Conservation (phyloP, 2,113 vertebrate genomes). For the Hippopotamus amphibius region DNA sequence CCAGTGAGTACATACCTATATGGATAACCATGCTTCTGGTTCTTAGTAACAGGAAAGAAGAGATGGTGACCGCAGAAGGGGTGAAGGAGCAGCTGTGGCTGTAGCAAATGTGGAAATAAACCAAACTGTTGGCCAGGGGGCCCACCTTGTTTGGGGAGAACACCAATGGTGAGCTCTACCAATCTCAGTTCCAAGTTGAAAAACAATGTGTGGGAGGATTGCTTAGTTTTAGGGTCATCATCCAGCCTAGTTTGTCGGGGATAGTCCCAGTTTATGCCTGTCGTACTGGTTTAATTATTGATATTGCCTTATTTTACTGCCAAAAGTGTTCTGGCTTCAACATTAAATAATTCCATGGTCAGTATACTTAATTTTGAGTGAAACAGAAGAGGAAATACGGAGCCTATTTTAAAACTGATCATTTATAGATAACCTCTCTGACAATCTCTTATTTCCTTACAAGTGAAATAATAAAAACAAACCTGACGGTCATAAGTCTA, state of each 20-base stretch:
- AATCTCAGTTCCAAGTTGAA: background rate
- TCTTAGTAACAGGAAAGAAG: background rate
- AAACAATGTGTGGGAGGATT: background rate
- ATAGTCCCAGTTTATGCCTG: background rate
- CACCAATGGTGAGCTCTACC: background rate
- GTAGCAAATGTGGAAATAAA: background rate
- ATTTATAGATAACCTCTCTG: constrained; percentile 30
- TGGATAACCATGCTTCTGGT: background rate
- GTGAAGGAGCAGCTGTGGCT: background rate
- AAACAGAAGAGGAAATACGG: constrained; percentile 38
- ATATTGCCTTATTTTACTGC: constrained; percentile 16
- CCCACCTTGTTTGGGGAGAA: background rate
- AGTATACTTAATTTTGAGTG: constrained; percentile 12
- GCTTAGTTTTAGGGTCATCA: background rate
- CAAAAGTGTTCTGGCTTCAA: background rate
- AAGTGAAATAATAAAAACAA: constrained; percentile 49
- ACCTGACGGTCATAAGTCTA: background rate
- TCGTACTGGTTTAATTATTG: constrained; percentile 34
- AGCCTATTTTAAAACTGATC: constrained; percentile 28
- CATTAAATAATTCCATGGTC: background rate
- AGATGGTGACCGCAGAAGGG: background rate
- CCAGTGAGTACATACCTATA: background rate
- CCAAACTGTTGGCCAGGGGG: background rate
- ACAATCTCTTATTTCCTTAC: constrained; percentile 24
- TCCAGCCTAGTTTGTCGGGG: background rate